These are phyloP conservation scores for Polietes domitor DNA, from an alignment of 2,888 invertebrate genomes.

Conservation along the genomic window DNA sequence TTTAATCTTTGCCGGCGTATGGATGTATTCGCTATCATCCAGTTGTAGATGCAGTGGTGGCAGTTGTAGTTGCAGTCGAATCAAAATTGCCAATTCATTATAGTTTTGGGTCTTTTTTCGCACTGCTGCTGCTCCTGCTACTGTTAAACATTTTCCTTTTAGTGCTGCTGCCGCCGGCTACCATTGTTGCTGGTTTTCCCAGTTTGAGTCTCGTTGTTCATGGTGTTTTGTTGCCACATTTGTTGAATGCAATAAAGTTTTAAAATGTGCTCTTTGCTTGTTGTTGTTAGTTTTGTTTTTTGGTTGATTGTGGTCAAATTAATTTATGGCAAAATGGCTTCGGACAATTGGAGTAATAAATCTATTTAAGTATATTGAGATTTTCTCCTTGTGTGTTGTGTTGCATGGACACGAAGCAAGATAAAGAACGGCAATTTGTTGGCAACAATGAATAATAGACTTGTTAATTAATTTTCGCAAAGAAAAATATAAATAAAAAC, in stretches of 20 bases:
- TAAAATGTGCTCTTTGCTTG: slow-evolving; percentile 9
- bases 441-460: slow-evolving; percentile 30
- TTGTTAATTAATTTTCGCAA: slow-evolving; percentile 37
- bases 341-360: slow-evolving; percentile 52
- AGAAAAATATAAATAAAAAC: slow-evolving; percentile 1
- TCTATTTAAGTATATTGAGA: slow-evolving; percentile 42
- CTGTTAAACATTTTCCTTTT: slow-evolving; percentile 35
- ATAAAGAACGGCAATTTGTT: slow-evolving; percentile 39
- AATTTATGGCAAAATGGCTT: slow-evolving; percentile 56
- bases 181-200: slow-evolving; percentile 17
- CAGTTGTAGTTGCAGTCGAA: slow-evolving; percentile 37
- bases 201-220: slow-evolving; percentile 9
- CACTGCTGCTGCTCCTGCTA: background rate
- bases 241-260: slow-evolving; percentile 57
- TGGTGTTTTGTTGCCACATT: slow-evolving; percentile 42
- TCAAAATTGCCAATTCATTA: slow-evolving; percentile 70
- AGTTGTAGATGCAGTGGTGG: background rate
- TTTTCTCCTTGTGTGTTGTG: slow-evolving; percentile 1
- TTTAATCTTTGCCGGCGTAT: slow-evolving; percentile 64
- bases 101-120: slow-evolving; percentile 50
- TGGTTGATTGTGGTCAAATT: slow-evolving; percentile 53
- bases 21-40: slow-evolving; percentile 43
- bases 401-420: background rate
- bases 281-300: slow-evolving; percentile 28
- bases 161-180: slow-evolving; percentile 26